Conservation (phyloP, 2,113 vertebrate genomes). For the Tursiops truncatus region DNA sequence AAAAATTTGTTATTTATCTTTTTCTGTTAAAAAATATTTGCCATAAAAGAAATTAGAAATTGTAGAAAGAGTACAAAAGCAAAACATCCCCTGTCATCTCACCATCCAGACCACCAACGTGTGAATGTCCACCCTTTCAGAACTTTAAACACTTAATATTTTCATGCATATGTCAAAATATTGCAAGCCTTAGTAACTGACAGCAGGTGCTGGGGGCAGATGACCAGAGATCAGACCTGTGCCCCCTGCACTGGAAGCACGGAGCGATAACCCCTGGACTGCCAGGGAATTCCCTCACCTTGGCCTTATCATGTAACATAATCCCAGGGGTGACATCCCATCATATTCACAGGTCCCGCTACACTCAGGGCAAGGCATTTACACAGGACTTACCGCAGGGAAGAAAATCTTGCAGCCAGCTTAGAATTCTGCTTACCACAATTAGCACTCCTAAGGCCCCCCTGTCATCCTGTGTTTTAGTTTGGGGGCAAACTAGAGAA, state of each 20-base stretch:
- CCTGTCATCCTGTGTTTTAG: background rate
- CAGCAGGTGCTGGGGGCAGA: background rate
- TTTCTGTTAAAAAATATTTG: background rate
- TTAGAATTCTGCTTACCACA: background rate
- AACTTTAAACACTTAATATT: background rate
- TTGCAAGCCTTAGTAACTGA: background rate
- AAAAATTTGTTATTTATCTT: background rate
- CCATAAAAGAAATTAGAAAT: background rate
- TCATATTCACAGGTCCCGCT: too few species aligned
- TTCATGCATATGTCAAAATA: background rate
- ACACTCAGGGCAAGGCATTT: background rate
- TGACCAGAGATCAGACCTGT: too few species aligned
- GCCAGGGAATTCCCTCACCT: background rate
- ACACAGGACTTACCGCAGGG: too few species aligned
- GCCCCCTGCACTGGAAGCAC: too few species aligned
- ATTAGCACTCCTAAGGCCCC: background rate
- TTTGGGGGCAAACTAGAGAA: background rate
- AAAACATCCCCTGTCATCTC: background rate
- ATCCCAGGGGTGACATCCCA: background rate
- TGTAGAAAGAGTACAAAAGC: background rate
- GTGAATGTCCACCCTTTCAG: background rate
- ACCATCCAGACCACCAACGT: accelerated
- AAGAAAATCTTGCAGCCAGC: background rate
- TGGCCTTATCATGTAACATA: background rate
- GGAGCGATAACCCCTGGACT: too few species aligned